Conservation (phyloP, 2,888 invertebrate species). For the Conus canariensis region DNA sequence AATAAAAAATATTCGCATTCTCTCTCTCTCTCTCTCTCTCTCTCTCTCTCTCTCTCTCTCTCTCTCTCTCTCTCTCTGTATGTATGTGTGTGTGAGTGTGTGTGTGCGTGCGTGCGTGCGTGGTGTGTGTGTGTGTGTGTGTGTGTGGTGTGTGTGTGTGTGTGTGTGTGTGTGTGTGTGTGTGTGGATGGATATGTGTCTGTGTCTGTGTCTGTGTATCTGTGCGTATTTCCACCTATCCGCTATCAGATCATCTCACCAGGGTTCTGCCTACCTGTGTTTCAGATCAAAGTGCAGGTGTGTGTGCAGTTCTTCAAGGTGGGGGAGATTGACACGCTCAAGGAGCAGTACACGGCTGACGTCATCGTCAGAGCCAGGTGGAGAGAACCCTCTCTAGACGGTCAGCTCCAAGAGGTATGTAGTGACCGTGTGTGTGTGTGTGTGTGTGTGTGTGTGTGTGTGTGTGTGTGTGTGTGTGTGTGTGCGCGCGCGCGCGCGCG, state of each 20-base stretch:
- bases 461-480: constrained; percentile 1
- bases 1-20: too few relatives aligned
- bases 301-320: constrained; percentile 78
- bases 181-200: not conserved
- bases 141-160: not conserved
- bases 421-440: not conserved
- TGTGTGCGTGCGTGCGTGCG: too few relatives aligned
- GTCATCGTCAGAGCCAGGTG: constrained; percentile 78
- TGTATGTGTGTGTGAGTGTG: not conserved
- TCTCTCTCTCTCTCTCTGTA: not conserved
- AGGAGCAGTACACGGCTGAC: constrained; percentile 78
- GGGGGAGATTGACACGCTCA: constrained; percentile 78
- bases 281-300: constrained; percentile 76
- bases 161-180: not conserved
- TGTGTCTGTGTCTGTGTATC: not conserved
- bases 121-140: too few relatives aligned
- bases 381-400: constrained; percentile 77
- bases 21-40: too few relatives aligned
- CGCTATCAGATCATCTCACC: too few relatives aligned
- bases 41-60: too few relatives aligned
- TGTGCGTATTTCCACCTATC: too few relatives aligned
- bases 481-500: not conserved
- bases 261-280: constrained; percentile 14
- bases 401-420: constrained; percentile 65
- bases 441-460: not conserved